Evolutionary conservation across 2,888 invertebrate genomes (phyloP).

Genomic region (Sarcophaga subvicina): DNA sequence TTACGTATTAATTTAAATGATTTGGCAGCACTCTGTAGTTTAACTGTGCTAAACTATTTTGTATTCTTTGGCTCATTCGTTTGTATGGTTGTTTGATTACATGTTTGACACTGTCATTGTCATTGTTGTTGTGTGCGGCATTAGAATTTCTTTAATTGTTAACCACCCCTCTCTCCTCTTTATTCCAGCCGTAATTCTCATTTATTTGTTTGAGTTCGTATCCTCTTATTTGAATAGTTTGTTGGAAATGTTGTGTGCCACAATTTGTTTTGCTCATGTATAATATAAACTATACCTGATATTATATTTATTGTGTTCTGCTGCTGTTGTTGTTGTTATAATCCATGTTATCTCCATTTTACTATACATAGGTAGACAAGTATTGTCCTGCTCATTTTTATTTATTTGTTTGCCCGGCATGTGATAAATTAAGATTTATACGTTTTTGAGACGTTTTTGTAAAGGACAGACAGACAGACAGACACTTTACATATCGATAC

Average conservation of each 20-base stretch:
- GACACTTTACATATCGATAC: too few relatives aligned
- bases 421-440: conserved; percentile 70
- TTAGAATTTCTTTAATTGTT: conserved; percentile 41
- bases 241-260: too few relatives aligned
- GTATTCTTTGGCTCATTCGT: background rate
- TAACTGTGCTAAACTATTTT: background rate
- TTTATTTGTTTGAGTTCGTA: too few relatives aligned
- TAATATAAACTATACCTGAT: too few relatives aligned
- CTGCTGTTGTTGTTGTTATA: too few relatives aligned
- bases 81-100: background rate
- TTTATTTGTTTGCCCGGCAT: conserved; percentile 67
- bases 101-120: background rate
- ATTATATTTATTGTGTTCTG: too few relatives aligned
- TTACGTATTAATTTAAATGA: too few relatives aligned
- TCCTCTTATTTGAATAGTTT: too few relatives aligned
- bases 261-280: too few relatives aligned
- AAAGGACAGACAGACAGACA: too few relatives aligned
- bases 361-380: background rate
- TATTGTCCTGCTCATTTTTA: conserved; percentile 60
- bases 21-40: background rate
- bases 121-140: conserved; percentile 37
- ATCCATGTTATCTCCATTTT: too few relatives aligned
- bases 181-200: too few relatives aligned
- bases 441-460: background rate
- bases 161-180: background rate